Evolutionary conservation across 2,113 vertebrate species (phyloP).

Genomic region (Corythoichthys haematopterus): DNA sequence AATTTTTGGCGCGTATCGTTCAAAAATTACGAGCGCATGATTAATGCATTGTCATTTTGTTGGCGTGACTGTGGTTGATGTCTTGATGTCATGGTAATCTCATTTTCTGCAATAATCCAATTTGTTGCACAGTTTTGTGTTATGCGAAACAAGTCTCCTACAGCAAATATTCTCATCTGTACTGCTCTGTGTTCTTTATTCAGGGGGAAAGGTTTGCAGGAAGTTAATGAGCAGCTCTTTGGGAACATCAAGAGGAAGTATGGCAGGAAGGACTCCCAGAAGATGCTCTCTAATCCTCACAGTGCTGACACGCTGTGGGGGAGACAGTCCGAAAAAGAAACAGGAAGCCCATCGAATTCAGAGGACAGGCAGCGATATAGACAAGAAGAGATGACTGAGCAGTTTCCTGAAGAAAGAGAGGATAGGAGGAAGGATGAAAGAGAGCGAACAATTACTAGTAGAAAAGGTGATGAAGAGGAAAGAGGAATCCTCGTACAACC

Average conservation of each 20-base stretch:
- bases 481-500: conserved; percentile 81
- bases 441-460: conserved; percentile 62
- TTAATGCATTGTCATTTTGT: conserved; percentile 1
- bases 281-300: conserved; percentile 73
- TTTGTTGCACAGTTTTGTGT: background rate
- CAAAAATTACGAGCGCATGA: background rate
- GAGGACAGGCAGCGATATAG: conserved; percentile 85
- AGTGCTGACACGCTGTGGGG: conserved; percentile 79
- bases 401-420: conserved; percentile 60
- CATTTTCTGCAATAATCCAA: background rate
- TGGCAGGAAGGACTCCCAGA: conserved; percentile 83
- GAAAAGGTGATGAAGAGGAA: conserved; percentile 64
- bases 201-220: conserved; percentile 78
- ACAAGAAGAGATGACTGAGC: conserved; percentile 62
- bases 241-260: conserved; percentile 87
- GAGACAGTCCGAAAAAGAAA: conserved; percentile 80
- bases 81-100: background rate
- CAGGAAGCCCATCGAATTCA: conserved; percentile 71
- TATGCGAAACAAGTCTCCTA: conserved; percentile 10
- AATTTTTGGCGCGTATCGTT: background rate
- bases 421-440: conserved; percentile 68
- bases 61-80: background rate
- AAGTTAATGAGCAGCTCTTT: conserved; percentile 77
- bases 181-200: conserved; percentile 47
- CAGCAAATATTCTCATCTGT: conserved; percentile 28